phyloP scores from a whole-genome alignment of 2,113 vertebrate species.

The Nestor notabilis region DNA sequence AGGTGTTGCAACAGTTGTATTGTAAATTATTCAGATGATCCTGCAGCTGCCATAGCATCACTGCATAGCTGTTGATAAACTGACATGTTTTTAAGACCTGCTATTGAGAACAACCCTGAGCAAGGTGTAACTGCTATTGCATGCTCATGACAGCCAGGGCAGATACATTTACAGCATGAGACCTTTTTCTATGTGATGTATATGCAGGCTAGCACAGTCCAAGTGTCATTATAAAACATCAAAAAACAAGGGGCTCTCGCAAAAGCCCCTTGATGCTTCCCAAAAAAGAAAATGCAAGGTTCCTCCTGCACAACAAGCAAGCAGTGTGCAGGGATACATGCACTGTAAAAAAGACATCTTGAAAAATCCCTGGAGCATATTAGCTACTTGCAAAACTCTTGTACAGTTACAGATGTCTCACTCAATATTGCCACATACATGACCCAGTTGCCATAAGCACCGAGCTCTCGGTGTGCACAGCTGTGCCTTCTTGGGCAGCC shows the following conservation, averaged over 20 bases:
- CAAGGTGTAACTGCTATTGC: background rate
- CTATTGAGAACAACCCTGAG: background rate
- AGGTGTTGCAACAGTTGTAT: background rate
- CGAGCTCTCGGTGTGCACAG: background rate
- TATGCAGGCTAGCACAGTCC: background rate
- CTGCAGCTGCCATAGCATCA: background rate
- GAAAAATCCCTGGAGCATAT: background rate
- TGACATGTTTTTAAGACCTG: background rate
- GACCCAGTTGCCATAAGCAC: background rate
- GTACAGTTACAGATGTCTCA: background rate
- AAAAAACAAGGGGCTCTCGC: background rate
- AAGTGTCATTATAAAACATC: background rate
- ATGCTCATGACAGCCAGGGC: background rate
- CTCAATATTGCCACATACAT: accelerated
- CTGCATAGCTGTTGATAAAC: background rate
- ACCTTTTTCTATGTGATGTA: accelerated
- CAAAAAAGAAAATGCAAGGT: background rate
- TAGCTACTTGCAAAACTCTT: background rate
- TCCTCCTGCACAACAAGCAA: background rate
- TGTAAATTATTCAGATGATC: background rate
- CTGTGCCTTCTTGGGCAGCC: background rate
- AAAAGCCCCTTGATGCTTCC: no score
- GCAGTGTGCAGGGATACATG: background rate
- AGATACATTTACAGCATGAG: background rate
- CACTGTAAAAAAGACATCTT: background rate